phyloP scores from a whole-genome alignment of 2,113 vertebrate species.

The Struthidea cinerea region DNA sequence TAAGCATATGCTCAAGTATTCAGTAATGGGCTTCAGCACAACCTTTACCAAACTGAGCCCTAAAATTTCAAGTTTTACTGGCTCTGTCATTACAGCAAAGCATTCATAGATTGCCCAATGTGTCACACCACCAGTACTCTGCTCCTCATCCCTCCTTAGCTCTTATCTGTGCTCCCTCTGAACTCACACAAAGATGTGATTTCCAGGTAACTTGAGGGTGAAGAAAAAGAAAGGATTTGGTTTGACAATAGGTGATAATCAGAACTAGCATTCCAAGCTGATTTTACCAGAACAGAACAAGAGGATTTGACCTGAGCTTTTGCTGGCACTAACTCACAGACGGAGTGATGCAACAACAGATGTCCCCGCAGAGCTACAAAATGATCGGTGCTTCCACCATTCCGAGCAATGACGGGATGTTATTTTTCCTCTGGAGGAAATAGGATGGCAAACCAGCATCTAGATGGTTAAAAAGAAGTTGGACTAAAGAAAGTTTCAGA shows the following conservation, averaged over 20 bases:
- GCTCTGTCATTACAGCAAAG: neutral
- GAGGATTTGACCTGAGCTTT: neutral
- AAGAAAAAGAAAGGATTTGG: neutral
- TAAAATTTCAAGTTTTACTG: neutral
- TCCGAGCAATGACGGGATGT: neutral
- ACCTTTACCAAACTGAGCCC: neutral
- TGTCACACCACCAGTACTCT: neutral
- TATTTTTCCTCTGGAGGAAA: neutral
- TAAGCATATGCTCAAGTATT: neutral
- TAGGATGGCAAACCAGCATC: neutral
- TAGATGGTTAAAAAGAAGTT: neutral
- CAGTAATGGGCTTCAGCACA: neutral
- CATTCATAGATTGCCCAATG: neutral
- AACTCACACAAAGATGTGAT: neutral
- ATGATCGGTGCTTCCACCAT: neutral
- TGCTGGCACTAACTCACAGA: neutral
- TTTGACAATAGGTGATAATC: neutral
- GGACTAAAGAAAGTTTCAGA: neutral
- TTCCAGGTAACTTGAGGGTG: neutral
- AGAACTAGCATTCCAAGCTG: neutral
- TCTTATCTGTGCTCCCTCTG: neutral
- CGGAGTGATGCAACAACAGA: neutral
- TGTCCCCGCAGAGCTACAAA: neutral
- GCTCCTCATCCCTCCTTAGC: neutral
- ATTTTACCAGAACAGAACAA: neutral